A percentile compares a stretch with the other conserved stretches of the same genome.
Evolutionary conservation across 2,888 invertebrate genomes (phyloP).

Genomic region (Phrixothrix hirtus): DNA sequence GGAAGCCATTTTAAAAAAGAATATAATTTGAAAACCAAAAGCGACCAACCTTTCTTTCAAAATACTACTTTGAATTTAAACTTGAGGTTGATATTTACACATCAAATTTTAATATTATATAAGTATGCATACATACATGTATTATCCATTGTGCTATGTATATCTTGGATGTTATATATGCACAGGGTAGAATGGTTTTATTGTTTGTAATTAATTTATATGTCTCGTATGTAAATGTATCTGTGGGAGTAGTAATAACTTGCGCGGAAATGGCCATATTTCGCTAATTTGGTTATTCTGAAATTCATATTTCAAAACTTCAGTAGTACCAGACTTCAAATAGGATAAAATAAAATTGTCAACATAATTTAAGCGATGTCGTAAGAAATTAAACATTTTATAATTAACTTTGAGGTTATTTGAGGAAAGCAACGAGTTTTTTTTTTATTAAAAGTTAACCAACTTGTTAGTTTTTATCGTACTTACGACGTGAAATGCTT

Average conservation of each 20-base stretch:
- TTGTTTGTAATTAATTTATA: conserved; percentile 47
- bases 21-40: no score
- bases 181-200: conserved; percentile 33
- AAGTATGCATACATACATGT: background rate
- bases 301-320: conserved; percentile 6
- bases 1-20: no score
- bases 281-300: conserved; percentile 12
- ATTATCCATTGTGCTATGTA: background rate
- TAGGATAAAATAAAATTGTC: conserved; percentile 11
- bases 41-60: no score
- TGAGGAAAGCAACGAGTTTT: no score
- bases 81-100: background rate
- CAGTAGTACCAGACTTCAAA: conserved; percentile 1
- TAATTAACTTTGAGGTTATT: no score
- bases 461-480: no score
- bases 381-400: no score
- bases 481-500: no score
- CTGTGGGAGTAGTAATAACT: conserved; percentile 7
- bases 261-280: conserved; percentile 11
- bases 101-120: background rate
- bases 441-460: no score
- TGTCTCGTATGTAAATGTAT: conserved; percentile 44
- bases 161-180: conserved; percentile 2
- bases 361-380: no score
- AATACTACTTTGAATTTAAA: no score